These are phyloP conservation scores for Ascidia mentula DNA, from an alignment of 23 tunicate species.

Conservation along the genomic window DNA sequence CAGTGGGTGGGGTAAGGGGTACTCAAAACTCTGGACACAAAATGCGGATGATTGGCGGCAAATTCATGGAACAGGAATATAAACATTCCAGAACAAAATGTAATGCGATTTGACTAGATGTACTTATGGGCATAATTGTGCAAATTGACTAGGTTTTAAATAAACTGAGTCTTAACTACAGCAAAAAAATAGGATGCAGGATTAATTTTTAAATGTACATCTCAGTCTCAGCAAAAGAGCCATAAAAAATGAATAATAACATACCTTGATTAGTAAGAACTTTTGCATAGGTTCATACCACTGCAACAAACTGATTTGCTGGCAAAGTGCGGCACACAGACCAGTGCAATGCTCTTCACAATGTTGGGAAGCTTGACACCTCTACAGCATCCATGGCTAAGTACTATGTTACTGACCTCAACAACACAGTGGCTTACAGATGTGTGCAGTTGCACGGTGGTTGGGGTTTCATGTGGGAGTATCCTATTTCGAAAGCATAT, in stretches of 20 bases:
- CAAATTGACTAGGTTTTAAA: background rate
- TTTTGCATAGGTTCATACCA: conserved; percentile 98
- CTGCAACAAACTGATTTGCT: conserved; percentile 80
- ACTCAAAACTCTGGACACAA: conserved; percentile 53
- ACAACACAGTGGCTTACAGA: conserved; percentile 62
- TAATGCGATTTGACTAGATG: background rate
- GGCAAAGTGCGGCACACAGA: conserved; percentile 82
- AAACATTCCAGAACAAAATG: background rate
- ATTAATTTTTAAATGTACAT: no score
- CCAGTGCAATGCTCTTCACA: conserved; percentile 77
- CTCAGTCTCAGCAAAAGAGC: no score
- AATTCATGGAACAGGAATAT: background rate
- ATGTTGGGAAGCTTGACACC: conserved; percentile 53
- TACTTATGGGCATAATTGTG: background rate
- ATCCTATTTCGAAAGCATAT: conserved; percentile 85
- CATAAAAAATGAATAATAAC: no score
- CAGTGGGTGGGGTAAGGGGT: conserved; percentile 80
- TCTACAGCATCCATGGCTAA: conserved; percentile 97
- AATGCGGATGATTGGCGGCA: no score
- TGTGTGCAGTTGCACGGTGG: conserved; percentile 92
- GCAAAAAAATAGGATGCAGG: no score
- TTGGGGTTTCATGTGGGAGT: conserved; percentile 98
- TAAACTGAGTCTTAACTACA: no score
- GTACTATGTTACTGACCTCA: conserved; percentile 75
- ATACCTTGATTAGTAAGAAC: conserved; percentile 86